Evolutionary conservation across 1,140 invertebrate species (phyloP).

Genomic region (Dolichoris vasculosae): DNA sequence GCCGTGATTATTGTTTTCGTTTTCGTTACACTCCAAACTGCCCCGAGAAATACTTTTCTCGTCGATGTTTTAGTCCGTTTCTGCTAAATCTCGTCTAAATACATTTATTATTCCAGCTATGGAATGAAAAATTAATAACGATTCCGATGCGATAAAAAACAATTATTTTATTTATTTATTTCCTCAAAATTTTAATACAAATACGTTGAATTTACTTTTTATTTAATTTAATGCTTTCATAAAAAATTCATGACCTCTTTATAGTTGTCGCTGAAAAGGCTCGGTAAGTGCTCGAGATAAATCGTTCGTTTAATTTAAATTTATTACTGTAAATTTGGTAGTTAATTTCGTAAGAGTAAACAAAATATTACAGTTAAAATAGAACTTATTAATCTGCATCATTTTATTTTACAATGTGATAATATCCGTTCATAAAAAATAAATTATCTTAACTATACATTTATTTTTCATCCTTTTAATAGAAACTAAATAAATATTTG

Average conservation of each 20-base stretch:
- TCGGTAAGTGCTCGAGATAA: not conserved
- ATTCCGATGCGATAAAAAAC: too few species aligned
- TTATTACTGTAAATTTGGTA: slow-evolving; percentile 7
- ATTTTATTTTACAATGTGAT: slow-evolving; percentile 18
- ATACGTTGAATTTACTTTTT: not conserved
- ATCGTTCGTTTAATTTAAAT: not conserved
- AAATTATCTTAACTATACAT: not conserved
- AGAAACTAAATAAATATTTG: not conserved
- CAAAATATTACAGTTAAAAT: not conserved
- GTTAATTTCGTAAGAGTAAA: not conserved
- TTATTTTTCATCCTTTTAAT: not conserved
- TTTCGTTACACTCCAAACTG: not conserved
- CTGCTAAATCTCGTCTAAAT: not conserved
- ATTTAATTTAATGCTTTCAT: not conserved
- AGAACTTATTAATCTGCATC: not conserved
- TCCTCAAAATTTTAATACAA: not conserved
- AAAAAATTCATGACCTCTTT: not conserved
- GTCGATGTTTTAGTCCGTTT: not conserved
- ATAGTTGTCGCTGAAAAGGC: not conserved
- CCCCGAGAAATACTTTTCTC: not conserved
- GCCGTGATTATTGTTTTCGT: not conserved
- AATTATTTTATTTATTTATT: too few species aligned
- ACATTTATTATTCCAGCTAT: not conserved
- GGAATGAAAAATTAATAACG: too few species aligned
- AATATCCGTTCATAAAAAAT: not conserved